Conservation (phyloP, 2,113 vertebrate genomes). For the Rattus norvegicus region DNA sequence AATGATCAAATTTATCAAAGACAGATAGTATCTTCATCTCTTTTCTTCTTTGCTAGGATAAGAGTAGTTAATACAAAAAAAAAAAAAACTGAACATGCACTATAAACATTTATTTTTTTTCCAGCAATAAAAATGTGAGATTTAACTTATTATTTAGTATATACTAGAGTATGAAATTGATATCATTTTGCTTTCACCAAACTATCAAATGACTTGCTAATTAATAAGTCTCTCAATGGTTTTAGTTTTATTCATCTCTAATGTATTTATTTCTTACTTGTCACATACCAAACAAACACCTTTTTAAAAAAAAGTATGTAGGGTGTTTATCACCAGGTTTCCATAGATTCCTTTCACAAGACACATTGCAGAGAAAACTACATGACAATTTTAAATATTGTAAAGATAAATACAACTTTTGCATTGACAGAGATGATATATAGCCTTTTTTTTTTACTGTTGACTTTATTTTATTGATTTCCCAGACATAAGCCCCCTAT, state of each 20-base stretch:
- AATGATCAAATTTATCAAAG: background rate
- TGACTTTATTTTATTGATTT: too few species aligned
- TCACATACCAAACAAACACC: background rate
- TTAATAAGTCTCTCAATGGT: constrained; percentile 5
- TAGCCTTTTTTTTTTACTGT: too few species aligned
- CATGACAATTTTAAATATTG: background rate
- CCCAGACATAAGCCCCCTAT: too few species aligned
- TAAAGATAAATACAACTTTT: background rate
- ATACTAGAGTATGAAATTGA: background rate
- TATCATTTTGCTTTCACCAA: constrained; percentile 26
- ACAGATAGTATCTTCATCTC: background rate
- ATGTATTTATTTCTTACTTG: background rate
- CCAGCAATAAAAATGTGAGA: background rate
- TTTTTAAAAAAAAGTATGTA: background rate
- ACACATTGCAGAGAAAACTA: background rate
- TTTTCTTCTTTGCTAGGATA: background rate
- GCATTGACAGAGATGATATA: background rate
- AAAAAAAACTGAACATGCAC: background rate
- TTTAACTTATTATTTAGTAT: background rate
- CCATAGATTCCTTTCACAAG: background rate
- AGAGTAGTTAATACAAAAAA: background rate
- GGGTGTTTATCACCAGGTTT: background rate
- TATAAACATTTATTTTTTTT: background rate
- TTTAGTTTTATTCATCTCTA: constrained; percentile 12
- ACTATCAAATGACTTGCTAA: background rate